phyloP scores from a whole-genome alignment of 2,888 invertebrate genomes.

The Apotomis turbidana region DNA sequence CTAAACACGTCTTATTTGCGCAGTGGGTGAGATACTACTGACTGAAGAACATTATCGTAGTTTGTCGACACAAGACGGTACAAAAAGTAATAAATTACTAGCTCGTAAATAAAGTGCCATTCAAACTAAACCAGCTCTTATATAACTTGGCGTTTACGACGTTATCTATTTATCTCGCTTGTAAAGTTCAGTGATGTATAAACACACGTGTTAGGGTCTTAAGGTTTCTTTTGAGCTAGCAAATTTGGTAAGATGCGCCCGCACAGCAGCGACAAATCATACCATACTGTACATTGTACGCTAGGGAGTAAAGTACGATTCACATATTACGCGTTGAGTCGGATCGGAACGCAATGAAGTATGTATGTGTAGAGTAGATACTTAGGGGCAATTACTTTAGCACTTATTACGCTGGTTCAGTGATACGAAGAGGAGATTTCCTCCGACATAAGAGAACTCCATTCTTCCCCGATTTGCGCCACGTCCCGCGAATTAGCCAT shows the following conservation, averaged over 20 bases:
- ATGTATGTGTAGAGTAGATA: not conserved
- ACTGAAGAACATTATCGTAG: conserved; percentile 16
- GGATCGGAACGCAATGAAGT: not conserved
- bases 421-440: too few relatives aligned
- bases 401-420: too few relatives aligned
- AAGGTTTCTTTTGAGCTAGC: conserved; percentile 12
- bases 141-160: not conserved
- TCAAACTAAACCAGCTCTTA: conserved; percentile 3
- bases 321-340: not conserved
- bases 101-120: not conserved
- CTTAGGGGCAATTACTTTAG: too few relatives aligned
- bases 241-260: conserved; percentile 20
- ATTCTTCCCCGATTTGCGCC: too few relatives aligned
- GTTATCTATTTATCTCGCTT: not conserved
- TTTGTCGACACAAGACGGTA: conserved; percentile 10
- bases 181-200: not conserved
- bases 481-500: too few relatives aligned
- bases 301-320: not conserved
- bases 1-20: conserved; percentile 11
- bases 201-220: not conserved
- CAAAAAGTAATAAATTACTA: conserved; percentile 30
- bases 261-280: conserved; percentile 17
- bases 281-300: conserved; percentile 1
- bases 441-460: too few relatives aligned
- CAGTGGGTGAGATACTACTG: conserved; percentile 17